These are phyloP conservation scores for Hemicrepidius hirtus DNA, from an alignment of 2,888 invertebrate species.

Conservation along the genomic window DNA sequence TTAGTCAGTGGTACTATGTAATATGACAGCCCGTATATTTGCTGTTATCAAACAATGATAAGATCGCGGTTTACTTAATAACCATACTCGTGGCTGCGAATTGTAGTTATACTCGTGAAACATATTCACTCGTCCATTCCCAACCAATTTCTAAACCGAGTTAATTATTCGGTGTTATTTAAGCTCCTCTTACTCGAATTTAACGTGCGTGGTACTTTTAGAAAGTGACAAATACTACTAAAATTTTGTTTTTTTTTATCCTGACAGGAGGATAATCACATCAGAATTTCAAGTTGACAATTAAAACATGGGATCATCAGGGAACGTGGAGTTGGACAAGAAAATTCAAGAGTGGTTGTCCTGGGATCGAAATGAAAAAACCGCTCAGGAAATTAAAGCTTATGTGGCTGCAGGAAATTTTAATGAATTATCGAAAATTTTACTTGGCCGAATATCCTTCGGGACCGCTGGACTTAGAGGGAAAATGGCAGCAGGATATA, in stretches of 20 bases:
- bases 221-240: slow-evolving; percentile 34
- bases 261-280: slow-evolving; percentile 3
- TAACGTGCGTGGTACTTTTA: slow-evolving; percentile 13
- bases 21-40: slow-evolving; percentile 47
- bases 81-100: slow-evolving; percentile 42
- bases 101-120: slow-evolving; percentile 20
- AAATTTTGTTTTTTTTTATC: slow-evolving; percentile 34
- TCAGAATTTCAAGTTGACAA: neutral
- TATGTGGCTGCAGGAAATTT: slow-evolving; percentile 74
- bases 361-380: slow-evolving; percentile 85
- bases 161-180: slow-evolving; percentile 18
- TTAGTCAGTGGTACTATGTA: slow-evolving; percentile 36
- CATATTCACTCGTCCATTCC: slow-evolving; percentile 27
- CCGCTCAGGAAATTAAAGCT: slow-evolving; percentile 77
- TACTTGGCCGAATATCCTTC: slow-evolving; percentile 85
- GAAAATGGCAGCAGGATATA: slow-evolving; percentile 94
- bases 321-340: slow-evolving; percentile 76
- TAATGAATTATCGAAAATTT: slow-evolving; percentile 77
- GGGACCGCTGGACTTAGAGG: slow-evolving; percentile 96
- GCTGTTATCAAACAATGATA: slow-evolving; percentile 55
- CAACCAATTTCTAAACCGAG: slow-evolving; percentile 14
- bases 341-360: slow-evolving; percentile 83
- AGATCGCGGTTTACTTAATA: slow-evolving; percentile 51
- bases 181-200: slow-evolving; percentile 24
- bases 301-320: slow-evolving; percentile 63